Evolutionary conservation across 2,888 invertebrate genomes (phyloP).

Genomic region (Deilephila porcellus): DNA sequence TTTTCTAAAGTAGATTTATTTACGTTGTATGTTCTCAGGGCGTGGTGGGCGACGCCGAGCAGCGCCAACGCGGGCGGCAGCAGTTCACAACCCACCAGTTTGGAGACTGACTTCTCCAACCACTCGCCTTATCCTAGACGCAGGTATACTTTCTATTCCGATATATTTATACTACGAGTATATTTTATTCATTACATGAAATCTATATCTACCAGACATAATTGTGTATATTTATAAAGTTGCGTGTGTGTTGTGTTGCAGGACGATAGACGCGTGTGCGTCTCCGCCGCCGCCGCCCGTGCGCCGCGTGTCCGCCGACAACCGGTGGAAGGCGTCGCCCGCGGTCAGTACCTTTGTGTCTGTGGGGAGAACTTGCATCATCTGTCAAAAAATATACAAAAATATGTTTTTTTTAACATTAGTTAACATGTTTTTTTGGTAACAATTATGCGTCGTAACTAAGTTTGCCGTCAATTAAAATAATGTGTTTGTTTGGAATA

Average conservation of each 20-base stretch:
- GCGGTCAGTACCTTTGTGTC: conserved; percentile 62
- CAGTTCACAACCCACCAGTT: conserved; percentile 79
- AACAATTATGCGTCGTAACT: too few species aligned
- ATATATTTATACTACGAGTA: too few species aligned
- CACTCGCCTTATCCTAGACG: conserved; percentile 75
- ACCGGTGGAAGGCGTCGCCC: conserved; percentile 72
- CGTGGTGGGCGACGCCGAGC: conserved; percentile 70
- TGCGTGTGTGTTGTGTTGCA: conserved; percentile 38
- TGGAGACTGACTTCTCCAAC: conserved; percentile 72
- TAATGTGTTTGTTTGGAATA: too few species aligned
- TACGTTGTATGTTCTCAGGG: conserved; percentile 48
- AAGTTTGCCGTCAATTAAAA: too few species aligned
- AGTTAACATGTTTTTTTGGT: too few species aligned
- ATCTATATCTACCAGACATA: too few species aligned
- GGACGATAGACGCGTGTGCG: conserved; percentile 73
- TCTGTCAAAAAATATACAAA: too few species aligned
- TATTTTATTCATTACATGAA: too few species aligned
- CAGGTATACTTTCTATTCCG: conserved; percentile 51
- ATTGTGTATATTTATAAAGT: not conserved
- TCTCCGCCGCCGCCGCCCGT: conserved; percentile 74
- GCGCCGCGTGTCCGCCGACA: conserved; percentile 75
- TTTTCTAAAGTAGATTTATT: not conserved
- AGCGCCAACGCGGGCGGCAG: conserved; percentile 71
- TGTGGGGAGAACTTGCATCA: too few species aligned
- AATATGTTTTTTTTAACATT: too few species aligned